These are phyloP conservation scores for Nothoprocta perdicaria DNA, from an alignment of 2,113 vertebrate species.

Conservation along the genomic window DNA sequence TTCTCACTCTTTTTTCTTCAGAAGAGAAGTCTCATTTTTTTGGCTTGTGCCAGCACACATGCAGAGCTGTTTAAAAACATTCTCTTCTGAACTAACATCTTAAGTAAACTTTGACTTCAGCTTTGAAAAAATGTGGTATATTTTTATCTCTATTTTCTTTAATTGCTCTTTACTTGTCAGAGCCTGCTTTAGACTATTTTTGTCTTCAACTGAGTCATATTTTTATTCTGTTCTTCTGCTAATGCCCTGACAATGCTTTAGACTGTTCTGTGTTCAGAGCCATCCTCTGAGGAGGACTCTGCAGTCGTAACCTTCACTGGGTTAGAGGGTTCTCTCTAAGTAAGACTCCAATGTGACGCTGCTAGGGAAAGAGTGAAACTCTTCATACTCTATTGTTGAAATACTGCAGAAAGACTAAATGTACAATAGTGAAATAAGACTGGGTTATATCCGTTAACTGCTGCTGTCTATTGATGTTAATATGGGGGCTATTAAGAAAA, in stretches of 20 bases:
- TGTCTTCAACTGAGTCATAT: conserved; percentile 34
- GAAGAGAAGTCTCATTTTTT: not conserved
- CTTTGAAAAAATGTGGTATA: not conserved
- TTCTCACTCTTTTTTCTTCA: not conserved
- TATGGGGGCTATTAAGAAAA: not conserved
- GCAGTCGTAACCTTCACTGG: not conserved
- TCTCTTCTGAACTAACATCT: not conserved
- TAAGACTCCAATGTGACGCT: accelerated
- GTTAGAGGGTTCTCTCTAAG: not conserved
- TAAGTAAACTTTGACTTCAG: conserved; percentile 1
- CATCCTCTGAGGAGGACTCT: not conserved
- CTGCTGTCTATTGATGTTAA: not conserved
- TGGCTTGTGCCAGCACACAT: not conserved
- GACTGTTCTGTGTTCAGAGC: not conserved
- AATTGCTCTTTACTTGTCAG: conserved; percentile 26
- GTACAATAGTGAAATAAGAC: not conserved
- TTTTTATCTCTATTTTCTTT: not conserved
- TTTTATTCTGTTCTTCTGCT: conserved; percentile 23
- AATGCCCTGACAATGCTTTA: not conserved
- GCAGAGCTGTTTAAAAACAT: not conserved
- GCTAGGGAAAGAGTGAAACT: not conserved
- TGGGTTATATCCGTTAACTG: not conserved
- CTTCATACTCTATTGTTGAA: not conserved
- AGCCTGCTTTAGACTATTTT: conserved; percentile 31
- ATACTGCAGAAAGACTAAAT: not conserved